Conservation (phyloP, 2,888 invertebrate species). For the Rhagium mordax region DNA sequence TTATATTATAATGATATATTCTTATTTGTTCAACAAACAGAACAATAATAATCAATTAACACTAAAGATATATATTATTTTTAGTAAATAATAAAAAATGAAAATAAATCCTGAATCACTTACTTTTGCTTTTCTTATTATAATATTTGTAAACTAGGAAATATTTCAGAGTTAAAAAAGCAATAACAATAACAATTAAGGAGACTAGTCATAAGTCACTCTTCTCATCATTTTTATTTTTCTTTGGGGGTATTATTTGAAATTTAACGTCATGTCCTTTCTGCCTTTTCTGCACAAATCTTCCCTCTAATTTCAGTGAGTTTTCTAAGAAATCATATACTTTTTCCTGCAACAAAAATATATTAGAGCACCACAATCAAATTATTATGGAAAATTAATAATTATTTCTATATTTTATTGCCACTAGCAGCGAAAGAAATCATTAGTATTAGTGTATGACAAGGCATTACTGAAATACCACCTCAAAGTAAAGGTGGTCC, state of each 20-base stretch:
- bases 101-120: not conserved
- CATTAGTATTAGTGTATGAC: too few species aligned
- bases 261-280: conserved; percentile 78
- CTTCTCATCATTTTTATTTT: conserved; percentile 48
- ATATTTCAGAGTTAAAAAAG: conserved; percentile 43
- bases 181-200: conserved; percentile 28
- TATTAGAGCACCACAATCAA: too few species aligned
- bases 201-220: conserved; percentile 53
- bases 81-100: not conserved
- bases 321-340: conserved; percentile 74
- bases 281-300: conserved; percentile 76
- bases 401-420: too few species aligned
- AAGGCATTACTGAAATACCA: too few species aligned
- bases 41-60: not conserved
- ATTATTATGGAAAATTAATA: too few species aligned
- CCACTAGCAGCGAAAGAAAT: too few species aligned
- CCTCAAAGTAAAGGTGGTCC: too few species aligned
- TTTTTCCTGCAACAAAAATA: conserved; percentile 72
- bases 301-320: conserved; percentile 69
- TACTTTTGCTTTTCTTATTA: not conserved
- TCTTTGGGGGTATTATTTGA: conserved; percentile 74
- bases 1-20: too few species aligned
- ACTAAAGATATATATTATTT: not conserved
- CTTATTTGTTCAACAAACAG: not conserved
- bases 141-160: conserved; percentile 37